Evolutionary conservation across 2,113 vertebrate genomes (phyloP), one percentile per base, ranked within the genome.

Genomic region (Paralichthys olivaceus): DNA sequence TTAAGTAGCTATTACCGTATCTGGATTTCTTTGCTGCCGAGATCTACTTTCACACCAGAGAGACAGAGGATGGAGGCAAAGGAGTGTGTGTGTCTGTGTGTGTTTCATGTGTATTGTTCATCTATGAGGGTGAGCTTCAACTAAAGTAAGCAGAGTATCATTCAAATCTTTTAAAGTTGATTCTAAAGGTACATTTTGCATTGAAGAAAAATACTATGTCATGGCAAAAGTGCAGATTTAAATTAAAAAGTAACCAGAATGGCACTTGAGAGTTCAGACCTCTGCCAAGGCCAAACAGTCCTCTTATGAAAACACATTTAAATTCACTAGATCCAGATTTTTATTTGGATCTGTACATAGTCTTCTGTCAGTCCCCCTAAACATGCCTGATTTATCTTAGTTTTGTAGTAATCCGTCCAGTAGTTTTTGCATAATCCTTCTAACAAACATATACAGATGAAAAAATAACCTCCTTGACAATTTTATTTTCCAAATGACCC

Each of bases 1-100:
- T 87, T 84, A 91, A 90, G 84, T 78, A 83, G 72, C 80, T 61
- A 57, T 89, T 90, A 86, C 56, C 78, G 83, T 66, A 77, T 86
- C 28, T 69, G 72, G 65, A 90, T 87, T 83, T 67, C 73, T 83
- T 83, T 74, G 64, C 77, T 67, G 84, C 45, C 69, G 60, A 69
- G 84, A 79, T 87, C 84, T 73, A 51, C 84, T 83, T 86, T 90
- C 84, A 89, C 74, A 74, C 23, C 9, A 68, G 19, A 71, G 74
- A 83, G 47, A 72, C 12, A 43, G 57, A 40, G 57, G 34, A 26
- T 58, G 55, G 64, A 55, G 43, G 60, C 57, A 17, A 5, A 20
- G 23, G 0, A 8, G 7, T 49, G 47, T 55, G 15, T 56, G 43
- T 53, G 26, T 77, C 63, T 55, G 67, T 62, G 47, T 70, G 20